phyloP scores from a whole-genome alignment of 2,113 vertebrate genomes.

The Peromyscus leucopus region DNA sequence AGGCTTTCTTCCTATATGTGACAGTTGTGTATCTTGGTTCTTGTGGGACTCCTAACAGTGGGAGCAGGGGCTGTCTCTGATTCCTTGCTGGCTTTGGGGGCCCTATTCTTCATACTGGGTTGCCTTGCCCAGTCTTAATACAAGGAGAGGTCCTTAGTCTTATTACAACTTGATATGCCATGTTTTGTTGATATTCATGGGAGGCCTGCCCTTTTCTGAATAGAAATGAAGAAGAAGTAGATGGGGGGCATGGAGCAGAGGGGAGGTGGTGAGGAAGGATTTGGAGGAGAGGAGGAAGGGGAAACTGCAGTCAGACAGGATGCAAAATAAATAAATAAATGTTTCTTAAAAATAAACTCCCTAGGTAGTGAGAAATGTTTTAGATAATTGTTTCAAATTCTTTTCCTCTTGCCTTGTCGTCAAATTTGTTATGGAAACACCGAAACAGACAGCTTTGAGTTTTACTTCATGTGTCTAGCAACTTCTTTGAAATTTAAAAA shows the following conservation, averaged over 20 bases:
- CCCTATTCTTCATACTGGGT: too few species aligned
- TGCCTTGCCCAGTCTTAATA: too few species aligned
- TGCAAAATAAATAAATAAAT: not conserved
- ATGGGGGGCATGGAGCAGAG: too few species aligned
- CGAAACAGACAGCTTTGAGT: not conserved
- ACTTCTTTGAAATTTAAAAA: conserved; percentile 34
- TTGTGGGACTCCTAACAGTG: too few species aligned
- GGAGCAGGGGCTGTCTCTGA: too few species aligned
- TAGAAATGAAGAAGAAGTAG: not conserved
- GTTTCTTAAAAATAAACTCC: not conserved
- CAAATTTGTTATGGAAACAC: conserved; percentile 20
- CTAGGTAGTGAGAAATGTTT: not conserved
- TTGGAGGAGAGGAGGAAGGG: not conserved
- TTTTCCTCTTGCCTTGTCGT: not conserved
- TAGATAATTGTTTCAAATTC: not conserved
- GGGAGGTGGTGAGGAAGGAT: not conserved
- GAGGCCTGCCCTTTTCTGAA: not conserved
- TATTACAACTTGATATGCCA: too few species aligned
- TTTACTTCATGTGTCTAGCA: not conserved
- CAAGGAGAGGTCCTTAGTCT: too few species aligned
- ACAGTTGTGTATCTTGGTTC: too few species aligned
- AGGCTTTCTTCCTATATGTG: too few species aligned
- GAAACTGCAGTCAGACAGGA: not conserved
- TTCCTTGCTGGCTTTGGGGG: too few species aligned
- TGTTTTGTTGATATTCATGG: not conserved